Base-by-base conservation (phyloP, 2,113 vertebrate species). In the Amia ocellicauda region DNA sequence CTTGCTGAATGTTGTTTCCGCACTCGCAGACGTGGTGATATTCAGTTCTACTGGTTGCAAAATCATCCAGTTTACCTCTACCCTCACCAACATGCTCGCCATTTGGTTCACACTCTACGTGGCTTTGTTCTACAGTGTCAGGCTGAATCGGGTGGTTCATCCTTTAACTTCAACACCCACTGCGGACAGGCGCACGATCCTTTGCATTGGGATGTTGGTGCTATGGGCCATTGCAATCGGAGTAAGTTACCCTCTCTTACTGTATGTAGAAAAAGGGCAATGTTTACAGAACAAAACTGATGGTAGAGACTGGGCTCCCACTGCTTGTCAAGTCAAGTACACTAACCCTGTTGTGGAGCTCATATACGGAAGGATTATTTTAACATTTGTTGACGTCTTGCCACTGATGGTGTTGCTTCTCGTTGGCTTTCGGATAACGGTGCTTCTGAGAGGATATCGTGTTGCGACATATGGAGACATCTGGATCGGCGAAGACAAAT, bases 401-500 rank as follows among this genome's bases (percentile, higher is more conserved):
- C 66, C 82, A 3, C 68, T 88, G 59, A 60, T 65, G 17, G 14
- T 65, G 59, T 78, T 83, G 59, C 31, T 73, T 13, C 69, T 80
- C 60, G 4, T 82, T 13, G 71, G 55, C 69, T 73, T 76, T 75
- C 62, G 68, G 56, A 82, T 73, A 69, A 43, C 62, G 41, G 41
- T 75, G 42, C 68, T 69, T 13, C 66, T 86, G 64, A 72, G n/a
- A 10, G 63, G 82, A 73, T 58, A 65, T 10, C 75, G 29, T 42
- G 78, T 72, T 11, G 63, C 72, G 70, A 68, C 26, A 23, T 85
- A 72, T 75, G 74, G 63, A 13, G 28, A 68, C 54, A 80, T 84
- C 68, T 87, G 83, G 83, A 70, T 83, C 49, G 75, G 85, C 29
- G 67, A 79, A 2, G 69, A 80, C 74, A 65, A 72, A 69, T 74